Percentiles rank a stretch among this genome's conserved stretches.
Conservation (phyloP, 2,113 vertebrate species). For the Sterna hirundo region DNA sequence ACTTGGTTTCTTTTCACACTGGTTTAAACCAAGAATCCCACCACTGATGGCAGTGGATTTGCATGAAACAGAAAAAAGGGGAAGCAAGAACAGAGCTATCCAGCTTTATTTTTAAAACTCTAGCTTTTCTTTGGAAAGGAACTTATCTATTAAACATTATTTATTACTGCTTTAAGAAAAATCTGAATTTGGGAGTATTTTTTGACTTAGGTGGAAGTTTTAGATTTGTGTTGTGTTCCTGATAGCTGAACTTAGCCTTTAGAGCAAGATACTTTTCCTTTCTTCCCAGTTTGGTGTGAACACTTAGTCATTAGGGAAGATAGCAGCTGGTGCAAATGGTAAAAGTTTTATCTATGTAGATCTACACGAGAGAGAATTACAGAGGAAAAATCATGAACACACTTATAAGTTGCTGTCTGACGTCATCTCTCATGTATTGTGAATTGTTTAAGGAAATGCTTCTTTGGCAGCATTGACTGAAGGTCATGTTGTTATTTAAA, state of each 20-base stretch:
- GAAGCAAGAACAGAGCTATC: not conserved
- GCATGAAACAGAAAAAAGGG: not conserved
- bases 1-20: not conserved
- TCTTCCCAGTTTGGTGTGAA: not conserved
- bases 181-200: not conserved
- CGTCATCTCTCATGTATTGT: not conserved
- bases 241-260: not conserved
- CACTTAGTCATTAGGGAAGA: not conserved
- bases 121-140: not conserved
- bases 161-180: not conserved
- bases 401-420: not conserved
- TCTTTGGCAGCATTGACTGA: slow-evolving; percentile 5
- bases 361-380: not conserved
- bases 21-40: not conserved
- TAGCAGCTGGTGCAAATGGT: not conserved
- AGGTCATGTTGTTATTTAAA: slow-evolving; percentile 46
- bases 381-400: not conserved
- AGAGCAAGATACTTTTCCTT: not conserved
- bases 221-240: not conserved
- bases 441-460: slow-evolving; percentile 18
- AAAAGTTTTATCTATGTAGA: not conserved
- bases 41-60: not conserved
- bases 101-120: not conserved
- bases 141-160: not conserved
- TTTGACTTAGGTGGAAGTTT: not conserved